Conservation (phyloP, 2,113 vertebrate species). For the Brienomyrus longianalis region DNA sequence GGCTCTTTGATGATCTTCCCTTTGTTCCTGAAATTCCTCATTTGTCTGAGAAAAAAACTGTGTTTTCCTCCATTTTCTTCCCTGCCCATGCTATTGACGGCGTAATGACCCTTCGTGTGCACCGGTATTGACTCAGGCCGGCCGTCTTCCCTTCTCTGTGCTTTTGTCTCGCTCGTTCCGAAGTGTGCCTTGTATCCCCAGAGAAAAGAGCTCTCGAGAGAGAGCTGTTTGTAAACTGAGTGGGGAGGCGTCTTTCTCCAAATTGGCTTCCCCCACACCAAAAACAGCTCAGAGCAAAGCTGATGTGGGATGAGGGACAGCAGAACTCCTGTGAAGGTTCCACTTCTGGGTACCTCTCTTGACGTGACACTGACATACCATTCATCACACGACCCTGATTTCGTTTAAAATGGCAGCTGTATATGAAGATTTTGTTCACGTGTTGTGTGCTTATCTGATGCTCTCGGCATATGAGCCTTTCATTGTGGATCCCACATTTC, state of each 20-base stretch:
- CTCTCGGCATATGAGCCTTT: not conserved
- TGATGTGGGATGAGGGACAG: not conserved
- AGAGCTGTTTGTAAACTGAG: conserved; percentile 7
- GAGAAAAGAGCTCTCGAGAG: not conserved
- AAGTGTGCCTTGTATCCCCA: not conserved
- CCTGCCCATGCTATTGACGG: not conserved
- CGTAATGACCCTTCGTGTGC: not conserved
- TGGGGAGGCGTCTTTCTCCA: not conserved
- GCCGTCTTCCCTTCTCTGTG: not conserved
- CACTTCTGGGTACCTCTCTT: not conserved
- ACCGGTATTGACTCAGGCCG: not conserved
- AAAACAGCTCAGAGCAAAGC: not conserved
- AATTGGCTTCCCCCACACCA: not conserved
- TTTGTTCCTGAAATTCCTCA: not conserved
- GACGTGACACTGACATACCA: not conserved
- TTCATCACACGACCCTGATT: not conserved
- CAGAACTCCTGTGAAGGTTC: not conserved
- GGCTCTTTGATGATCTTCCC: not conserved
- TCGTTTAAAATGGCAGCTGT: not conserved
- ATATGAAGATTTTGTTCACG: not conserved
- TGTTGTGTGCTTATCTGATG: not conserved
- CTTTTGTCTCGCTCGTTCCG: not conserved
- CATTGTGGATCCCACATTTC: not conserved
- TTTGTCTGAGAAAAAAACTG: not conserved
- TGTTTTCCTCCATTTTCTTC: not conserved